phyloP scores from a whole-genome alignment of 2,113 vertebrate genomes.

The Sturnira hondurensis region DNA sequence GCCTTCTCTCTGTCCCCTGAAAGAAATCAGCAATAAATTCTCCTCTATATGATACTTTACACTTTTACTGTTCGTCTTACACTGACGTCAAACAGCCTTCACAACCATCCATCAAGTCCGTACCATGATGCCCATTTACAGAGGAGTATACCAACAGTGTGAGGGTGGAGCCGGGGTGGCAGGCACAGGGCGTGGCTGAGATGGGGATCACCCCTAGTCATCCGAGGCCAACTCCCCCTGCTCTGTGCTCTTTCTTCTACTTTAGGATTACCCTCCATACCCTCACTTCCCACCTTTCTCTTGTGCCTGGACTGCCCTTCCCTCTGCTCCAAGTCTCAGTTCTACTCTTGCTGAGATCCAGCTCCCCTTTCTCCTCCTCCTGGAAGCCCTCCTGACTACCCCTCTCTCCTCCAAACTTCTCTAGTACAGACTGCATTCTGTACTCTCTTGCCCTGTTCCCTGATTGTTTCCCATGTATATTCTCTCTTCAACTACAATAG shows the following conservation, averaged over 20 bases:
- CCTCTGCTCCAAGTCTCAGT: not conserved
- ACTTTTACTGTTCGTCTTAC: not conserved
- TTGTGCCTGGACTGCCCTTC: not conserved
- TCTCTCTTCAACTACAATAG: not conserved
- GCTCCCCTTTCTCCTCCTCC: not conserved
- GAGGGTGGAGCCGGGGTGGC: not conserved
- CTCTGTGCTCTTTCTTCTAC: not conserved
- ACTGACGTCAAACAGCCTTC: not conserved
- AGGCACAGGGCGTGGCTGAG: not conserved
- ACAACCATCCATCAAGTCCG: rapidly evolving
- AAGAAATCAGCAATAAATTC: not conserved
- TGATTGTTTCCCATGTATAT: not conserved
- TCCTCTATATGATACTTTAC: not conserved
- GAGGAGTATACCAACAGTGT: too few species aligned
- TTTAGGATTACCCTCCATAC: not conserved
- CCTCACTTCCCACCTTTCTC: not conserved
- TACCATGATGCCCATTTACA: not conserved
- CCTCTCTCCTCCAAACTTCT: not conserved
- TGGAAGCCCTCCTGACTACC: not conserved
- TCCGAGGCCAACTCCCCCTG: not conserved
- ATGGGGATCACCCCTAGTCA: not conserved
- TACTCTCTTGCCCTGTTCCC: not conserved
- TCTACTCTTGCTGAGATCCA: not conserved
- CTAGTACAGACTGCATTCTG: not conserved
- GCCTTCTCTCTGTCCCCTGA: not conserved